Base-by-base conservation (phyloP, 2,888 invertebrate genomes). In the Caenorhabditis auriculariae region DNA sequence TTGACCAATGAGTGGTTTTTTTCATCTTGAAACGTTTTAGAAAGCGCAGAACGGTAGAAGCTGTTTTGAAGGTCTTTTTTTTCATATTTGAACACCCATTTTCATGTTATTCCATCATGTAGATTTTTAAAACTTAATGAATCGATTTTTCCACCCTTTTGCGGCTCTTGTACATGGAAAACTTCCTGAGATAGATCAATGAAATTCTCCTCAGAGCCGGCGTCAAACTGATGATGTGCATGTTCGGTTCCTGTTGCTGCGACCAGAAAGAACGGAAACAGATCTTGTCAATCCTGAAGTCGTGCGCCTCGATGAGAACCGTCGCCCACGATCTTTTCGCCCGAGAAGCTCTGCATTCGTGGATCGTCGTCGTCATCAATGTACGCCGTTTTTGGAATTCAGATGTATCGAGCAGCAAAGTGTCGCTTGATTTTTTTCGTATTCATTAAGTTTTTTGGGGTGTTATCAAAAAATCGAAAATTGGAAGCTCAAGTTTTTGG, bases 321-420 rank as follows among this genome's bases (percentile, higher is more conserved):
- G 66, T 64, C 27, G 69, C 72, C 12, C 60, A 61, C 38, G 69
- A 69, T 50, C 45, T 61, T 7, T 65, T 69, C 32, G 35, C 37
- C 9, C 37, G 63, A 39, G 60, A 64, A 38, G 69, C 66, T 37
- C 41, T 72, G 0, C 64, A 61, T 26, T 54, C 61, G 15, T 72
- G 72, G 72, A 72, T 72, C 27, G 53, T 62, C 2, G 29, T 60
- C 3, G 46, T 60, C 21, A 66, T 72, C 23, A 54, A 63, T 26
- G 69, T 63, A 55, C 47, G 41, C 28, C 17, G 29, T 35, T 5
- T 15, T 35, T 35, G n/a, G n/a, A 35, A 35, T 15, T 35, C n/a
- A 35, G n/a, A 35, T 9, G n/a, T 35, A 35, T n/a, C n/a, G n/a
- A n/a, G n/a, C n/a, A n/a, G n/a, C n/a, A n/a, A n/a, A n/a, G n/a